Base-by-base conservation (phyloP, 2,797 vertebrate species). In the Atherinosoma microstoma region DNA sequence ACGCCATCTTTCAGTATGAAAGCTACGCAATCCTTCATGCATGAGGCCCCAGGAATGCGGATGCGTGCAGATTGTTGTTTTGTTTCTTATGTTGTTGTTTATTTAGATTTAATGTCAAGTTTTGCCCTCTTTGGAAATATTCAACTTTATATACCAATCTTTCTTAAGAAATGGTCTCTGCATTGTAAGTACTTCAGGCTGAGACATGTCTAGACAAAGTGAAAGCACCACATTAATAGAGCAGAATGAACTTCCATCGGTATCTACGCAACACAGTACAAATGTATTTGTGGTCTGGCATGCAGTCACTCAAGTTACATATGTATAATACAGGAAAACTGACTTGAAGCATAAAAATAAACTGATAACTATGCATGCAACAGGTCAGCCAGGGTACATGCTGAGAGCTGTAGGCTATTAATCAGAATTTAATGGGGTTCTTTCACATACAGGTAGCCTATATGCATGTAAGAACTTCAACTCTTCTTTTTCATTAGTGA, bases 121-220 rank as follows among this genome's bases (percentile, higher is more conserved):
- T 58, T 32, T 58, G 12, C 13, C 38, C 38, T 40, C 15, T 12
- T 40, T 12, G 38, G 12, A 42, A 15, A 42, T 18, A 42, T 18
- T 42, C 27, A 9, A 20, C n/a, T 47, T 13, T 29, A 32, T 45
- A 22, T 58, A 15, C 49, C 27, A n/a, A 20, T 71, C 73, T 76
- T 81, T 7, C 12, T 24, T 15, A 54, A 42, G 69, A 61, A 85
- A 75, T 2, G 2, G 58, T 68, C 16, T 68, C 36, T 71, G 35
- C 30, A 64, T 71, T 57, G 40, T 51, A 62, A 9, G 67, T 58
- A 66, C 51, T 78, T 77, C 63, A 63, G 60, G 29, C 68, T 73
- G 66, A 67, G 67, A 18, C 18, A 11, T 64, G 61, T 82, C 66
- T 76, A 69, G 15, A 67, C 56, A 76, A 36, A 47, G 62, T 67